These are phyloP conservation scores for Etheostoma nigrum DNA, from an alignment of 2,797 vertebrate species.

Conservation along the genomic window DNA sequence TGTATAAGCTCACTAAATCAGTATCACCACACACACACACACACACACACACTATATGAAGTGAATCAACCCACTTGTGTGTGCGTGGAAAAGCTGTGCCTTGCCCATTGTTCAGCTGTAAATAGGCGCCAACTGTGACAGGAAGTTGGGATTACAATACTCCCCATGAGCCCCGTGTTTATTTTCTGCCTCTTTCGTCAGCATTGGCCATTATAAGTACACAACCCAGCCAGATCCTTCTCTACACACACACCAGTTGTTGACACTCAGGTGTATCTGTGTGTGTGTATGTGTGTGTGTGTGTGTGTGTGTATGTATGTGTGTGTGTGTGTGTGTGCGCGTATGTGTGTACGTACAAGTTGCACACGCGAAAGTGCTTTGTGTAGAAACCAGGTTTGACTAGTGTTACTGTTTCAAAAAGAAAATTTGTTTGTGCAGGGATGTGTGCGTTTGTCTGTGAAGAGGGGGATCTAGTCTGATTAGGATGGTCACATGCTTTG, in stretches of 20 bases:
- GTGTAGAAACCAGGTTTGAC: constrained; percentile 43
- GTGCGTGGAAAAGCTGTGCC: constrained; percentile 65
- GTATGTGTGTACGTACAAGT: constrained; percentile 33
- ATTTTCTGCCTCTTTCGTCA: constrained; percentile 83
- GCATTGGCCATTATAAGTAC: constrained; percentile 60
- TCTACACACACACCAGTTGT: constrained; percentile 66
- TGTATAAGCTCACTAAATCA: constrained; percentile 36
- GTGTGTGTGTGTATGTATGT: constrained; percentile 8
- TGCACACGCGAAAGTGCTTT: constrained; percentile 55
- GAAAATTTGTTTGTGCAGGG: constrained; percentile 53
- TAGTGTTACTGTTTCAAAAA: constrained; percentile 63
- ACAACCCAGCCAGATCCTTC: constrained; percentile 61
- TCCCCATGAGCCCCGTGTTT: constrained; percentile 75
- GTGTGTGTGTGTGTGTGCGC: too few relatives aligned
- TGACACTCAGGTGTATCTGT: constrained; percentile 56
- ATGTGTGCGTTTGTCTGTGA: constrained; percentile 24
- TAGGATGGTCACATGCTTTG: constrained; percentile 64
- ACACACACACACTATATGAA: constrained; percentile 42
- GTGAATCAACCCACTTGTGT: constrained; percentile 39
- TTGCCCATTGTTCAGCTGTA: constrained; percentile 80
- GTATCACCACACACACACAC: constrained; percentile 40
- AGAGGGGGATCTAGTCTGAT: constrained; percentile 56
- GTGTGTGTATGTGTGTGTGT: too few relatives aligned
- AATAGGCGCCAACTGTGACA: constrained; percentile 83
- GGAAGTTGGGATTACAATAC: constrained; percentile 84